phyloP scores from a whole-genome alignment of 2,888 invertebrate genomes.

The Plagodis dolabraria region DNA sequence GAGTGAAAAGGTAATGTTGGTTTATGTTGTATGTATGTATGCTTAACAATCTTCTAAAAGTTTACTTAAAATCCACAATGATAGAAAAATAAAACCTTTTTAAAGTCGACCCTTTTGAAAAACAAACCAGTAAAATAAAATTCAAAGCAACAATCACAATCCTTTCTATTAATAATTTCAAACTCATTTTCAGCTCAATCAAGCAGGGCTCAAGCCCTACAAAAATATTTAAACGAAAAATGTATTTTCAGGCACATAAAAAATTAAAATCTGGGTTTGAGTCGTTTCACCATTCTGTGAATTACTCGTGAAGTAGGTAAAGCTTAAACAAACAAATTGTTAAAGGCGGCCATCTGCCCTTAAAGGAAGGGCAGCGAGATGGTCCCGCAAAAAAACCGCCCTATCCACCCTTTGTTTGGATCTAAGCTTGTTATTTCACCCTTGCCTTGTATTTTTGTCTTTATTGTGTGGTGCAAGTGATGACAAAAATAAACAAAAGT shows the following conservation, averaged over 20 bases:
- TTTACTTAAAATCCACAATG: too few species aligned
- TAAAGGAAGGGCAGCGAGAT: slow-evolving; percentile 26
- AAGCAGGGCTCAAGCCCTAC: background rate
- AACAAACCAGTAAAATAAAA: too few species aligned
- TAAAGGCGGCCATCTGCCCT: slow-evolving; percentile 40
- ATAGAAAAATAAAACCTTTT: too few species aligned
- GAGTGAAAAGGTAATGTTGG: too few species aligned
- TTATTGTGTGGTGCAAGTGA: slow-evolving; percentile 41
- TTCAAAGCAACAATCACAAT: background rate
- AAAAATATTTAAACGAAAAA: slow-evolving; percentile 13
- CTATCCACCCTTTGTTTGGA: slow-evolving; percentile 56
- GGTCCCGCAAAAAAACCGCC: slow-evolving; percentile 46
- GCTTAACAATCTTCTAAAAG: too few species aligned
- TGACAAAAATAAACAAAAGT: slow-evolving; percentile 3
- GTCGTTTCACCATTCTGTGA: slow-evolving; percentile 12
- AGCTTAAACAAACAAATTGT: slow-evolving; percentile 19
- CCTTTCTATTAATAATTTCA: background rate
- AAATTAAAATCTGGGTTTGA: slow-evolving; percentile 18
- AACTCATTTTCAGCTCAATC: background rate
- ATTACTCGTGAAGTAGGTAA: slow-evolving; percentile 22
- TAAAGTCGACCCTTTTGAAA: too few species aligned
- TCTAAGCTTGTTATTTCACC: slow-evolving; percentile 70
- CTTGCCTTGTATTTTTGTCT: slow-evolving; percentile 60
- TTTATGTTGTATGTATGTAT: too few species aligned
- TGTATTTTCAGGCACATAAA: slow-evolving; percentile 13